Evolutionary conservation across 2,113 vertebrate species (phyloP).

Genomic region (Pangasianodon gigas): DNA sequence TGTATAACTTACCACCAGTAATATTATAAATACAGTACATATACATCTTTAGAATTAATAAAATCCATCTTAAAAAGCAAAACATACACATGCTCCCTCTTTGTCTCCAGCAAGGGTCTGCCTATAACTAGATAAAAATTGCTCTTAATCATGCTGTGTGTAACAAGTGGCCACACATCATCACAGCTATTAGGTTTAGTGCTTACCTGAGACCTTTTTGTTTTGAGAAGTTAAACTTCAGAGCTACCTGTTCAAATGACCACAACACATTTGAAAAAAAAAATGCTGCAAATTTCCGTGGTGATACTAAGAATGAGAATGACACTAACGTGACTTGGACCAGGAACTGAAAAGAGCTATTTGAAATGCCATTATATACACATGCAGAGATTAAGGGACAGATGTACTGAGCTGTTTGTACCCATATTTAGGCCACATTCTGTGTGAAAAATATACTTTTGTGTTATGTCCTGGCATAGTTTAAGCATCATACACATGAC

Average conservation of each 20-base stretch:
- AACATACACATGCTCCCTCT: not conserved
- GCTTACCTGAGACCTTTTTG: not conserved
- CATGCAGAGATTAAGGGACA: not conserved
- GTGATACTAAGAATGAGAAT: not conserved
- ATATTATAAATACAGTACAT: not conserved
- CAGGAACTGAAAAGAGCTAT: not conserved
- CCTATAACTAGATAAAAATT: not conserved
- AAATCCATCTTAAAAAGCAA: not conserved
- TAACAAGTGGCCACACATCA: conserved; percentile 52
- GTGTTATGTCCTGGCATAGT: not conserved
- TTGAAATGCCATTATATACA: not conserved
- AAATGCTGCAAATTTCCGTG: not conserved
- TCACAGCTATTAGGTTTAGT: not conserved
- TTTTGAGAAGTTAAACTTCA: not conserved
- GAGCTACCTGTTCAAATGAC: conserved; percentile 33
- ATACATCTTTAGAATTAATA: not conserved
- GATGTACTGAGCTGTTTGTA: conserved; percentile 40
- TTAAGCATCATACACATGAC: not conserved
- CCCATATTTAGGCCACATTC: not conserved
- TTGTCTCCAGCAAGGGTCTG: not conserved
- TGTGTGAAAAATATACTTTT: not conserved
- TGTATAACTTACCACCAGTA: not conserved
- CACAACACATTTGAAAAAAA: not conserved
- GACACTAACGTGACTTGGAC: not conserved
- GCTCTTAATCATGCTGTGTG: conserved; percentile 59